Percentiles rank a stretch among this genome's conserved stretches.
Conservation (phyloP, 2,113 vertebrate species). For the Zosterops pallidus region DNA sequence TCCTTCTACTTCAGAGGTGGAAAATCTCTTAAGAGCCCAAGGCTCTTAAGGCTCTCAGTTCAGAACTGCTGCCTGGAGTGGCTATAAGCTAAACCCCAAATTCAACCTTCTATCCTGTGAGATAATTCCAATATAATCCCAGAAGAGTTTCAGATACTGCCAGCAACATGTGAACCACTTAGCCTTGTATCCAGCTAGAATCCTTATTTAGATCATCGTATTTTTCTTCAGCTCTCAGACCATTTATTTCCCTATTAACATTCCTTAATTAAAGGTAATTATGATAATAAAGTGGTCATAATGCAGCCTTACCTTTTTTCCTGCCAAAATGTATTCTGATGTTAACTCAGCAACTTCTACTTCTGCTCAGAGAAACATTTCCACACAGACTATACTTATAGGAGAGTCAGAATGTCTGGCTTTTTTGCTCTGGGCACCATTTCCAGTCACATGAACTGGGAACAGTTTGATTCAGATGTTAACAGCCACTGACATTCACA, state of each 20-base stretch:
- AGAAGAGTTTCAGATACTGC: neutral
- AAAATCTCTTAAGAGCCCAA: neutral
- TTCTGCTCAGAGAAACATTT: neutral
- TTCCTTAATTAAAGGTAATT: neutral
- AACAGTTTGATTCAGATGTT: constrained; percentile 54
- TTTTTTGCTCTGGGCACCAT: constrained; percentile 63
- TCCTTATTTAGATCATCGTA: neutral
- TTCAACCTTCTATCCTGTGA: neutral
- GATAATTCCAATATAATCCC: constrained; percentile 1
- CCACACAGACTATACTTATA: constrained; percentile 5
- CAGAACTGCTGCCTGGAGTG: neutral
- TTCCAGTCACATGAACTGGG: constrained; percentile 62
- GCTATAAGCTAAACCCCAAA: neutral
- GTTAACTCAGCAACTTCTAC: neutral
- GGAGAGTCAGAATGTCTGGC: constrained; percentile 31
- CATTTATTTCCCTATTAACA: neutral
- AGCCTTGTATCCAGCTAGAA: neutral
- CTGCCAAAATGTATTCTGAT: neutral
- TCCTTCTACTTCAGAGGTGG: neutral
- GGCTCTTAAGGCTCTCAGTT: neutral
- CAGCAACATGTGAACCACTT: neutral
- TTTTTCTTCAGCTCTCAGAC: neutral
- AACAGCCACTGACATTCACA: constrained; percentile 51
- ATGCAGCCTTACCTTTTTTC: constrained; percentile 45
- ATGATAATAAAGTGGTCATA: neutral